These are phyloP conservation scores for Xenentodon cancila DNA, from an alignment of 2,797 vertebrate species.

Conservation along the genomic window DNA sequence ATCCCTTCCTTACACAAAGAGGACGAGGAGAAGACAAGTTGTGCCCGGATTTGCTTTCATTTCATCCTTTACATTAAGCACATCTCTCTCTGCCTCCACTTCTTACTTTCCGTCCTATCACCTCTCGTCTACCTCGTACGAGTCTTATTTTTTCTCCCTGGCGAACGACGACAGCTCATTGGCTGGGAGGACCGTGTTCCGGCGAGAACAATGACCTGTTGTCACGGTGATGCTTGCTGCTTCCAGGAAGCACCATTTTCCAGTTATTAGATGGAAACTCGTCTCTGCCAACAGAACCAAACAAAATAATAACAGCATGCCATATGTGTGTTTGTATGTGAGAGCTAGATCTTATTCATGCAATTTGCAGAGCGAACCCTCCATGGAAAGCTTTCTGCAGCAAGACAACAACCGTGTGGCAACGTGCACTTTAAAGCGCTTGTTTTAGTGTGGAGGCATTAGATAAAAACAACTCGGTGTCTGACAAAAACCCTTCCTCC, in stretches of 20 bases:
- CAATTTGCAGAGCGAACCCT: slow-evolving; percentile 13
- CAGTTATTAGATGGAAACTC: slow-evolving; percentile 26
- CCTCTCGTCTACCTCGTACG: not conserved
- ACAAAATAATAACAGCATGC: slow-evolving; percentile 7
- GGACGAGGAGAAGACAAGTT: not conserved
- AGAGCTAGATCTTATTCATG: slow-evolving; percentile 5
- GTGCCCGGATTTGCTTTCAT: slow-evolving; percentile 19
- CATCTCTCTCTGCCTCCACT: not conserved
- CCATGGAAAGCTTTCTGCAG: slow-evolving; percentile 21
- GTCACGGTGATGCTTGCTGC: slow-evolving; percentile 3
- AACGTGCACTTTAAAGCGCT: no score
- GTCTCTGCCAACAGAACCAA: slow-evolving; percentile 14
- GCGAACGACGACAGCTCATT: slow-evolving; percentile 8
- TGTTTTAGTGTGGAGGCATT: no score
- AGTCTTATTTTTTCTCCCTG: slow-evolving; percentile 15
- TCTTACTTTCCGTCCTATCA: not conserved
- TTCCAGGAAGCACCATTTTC: slow-evolving; percentile 25
- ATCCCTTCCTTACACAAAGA: not conserved
- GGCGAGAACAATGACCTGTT: slow-evolving; percentile 11
- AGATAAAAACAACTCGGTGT: not conserved
- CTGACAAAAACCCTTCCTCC: not conserved
- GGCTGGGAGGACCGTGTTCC: not conserved
- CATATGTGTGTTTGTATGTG: not conserved
- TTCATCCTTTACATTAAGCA: slow-evolving; percentile 1
- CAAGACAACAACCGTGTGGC: not conserved